Evolutionary conservation across 1,140 invertebrate genomes (phyloP).

Genomic region (Megalonaias nervosa): DNA sequence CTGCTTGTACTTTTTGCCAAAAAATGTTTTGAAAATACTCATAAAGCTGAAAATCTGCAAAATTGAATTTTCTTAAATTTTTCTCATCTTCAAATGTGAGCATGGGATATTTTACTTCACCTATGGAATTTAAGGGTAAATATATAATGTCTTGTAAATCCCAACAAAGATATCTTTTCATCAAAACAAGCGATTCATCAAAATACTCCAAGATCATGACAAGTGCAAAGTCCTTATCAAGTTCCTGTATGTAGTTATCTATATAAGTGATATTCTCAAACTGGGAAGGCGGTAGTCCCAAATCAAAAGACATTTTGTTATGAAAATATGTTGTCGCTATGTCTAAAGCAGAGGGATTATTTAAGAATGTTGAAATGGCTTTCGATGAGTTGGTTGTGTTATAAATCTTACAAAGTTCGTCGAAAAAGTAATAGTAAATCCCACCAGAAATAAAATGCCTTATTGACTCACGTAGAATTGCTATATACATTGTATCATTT

Average conservation of each 20-base stretch:
- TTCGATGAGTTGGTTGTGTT: neutral
- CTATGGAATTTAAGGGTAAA: conserved; percentile 51
- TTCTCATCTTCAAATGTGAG: conserved; percentile 37
- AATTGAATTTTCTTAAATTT: conserved; percentile 36
- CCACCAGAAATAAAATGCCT: conserved; percentile 56
- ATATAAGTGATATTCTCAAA: conserved; percentile 38
- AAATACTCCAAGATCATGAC: conserved; percentile 64
- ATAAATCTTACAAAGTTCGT: conserved; percentile 5
- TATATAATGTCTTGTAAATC: conserved; percentile 60
- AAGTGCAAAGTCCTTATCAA: conserved; percentile 53
- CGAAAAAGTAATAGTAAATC: conserved; percentile 46
- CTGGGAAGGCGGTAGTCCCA: conserved; percentile 43
- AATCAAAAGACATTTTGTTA: conserved; percentile 59
- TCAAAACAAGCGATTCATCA: conserved; percentile 60
- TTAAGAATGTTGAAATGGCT: conserved; percentile 23
- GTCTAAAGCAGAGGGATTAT: conserved; percentile 11
- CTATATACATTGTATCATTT: conserved; percentile 50
- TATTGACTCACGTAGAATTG: conserved; percentile 56
- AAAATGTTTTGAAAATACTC: conserved; percentile 46
- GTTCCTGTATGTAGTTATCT: conserved; percentile 42
- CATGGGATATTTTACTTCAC: conserved; percentile 28
- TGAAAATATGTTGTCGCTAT: conserved; percentile 34
- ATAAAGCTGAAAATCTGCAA: conserved; percentile 57
- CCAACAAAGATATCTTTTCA: conserved; percentile 62
- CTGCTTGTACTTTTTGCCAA: conserved; percentile 29